These are phyloP conservation scores for Propithecus deckenii DNA, from an alignment of 2,797 vertebrate species.

Conservation along the genomic window DNA sequence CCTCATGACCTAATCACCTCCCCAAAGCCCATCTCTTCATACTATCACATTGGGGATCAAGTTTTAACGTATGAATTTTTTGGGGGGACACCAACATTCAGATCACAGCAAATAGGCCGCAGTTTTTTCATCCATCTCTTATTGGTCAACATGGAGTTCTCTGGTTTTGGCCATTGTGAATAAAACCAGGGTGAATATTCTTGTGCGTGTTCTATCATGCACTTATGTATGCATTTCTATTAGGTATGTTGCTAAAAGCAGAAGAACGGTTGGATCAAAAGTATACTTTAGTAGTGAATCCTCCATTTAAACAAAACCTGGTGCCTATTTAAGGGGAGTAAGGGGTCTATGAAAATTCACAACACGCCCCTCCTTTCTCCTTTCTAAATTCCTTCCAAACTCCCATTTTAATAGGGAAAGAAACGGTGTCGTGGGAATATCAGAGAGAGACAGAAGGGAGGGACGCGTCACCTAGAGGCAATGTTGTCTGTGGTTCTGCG, in stretches of 20 bases:
- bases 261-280: neutral
- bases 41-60: neutral
- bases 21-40: neutral
- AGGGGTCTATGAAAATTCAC: neutral
- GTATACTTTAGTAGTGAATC: neutral
- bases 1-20: neutral
- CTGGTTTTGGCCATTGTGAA: neutral
- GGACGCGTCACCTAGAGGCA: neutral
- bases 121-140: neutral
- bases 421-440: neutral
- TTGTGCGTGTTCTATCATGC: neutral
- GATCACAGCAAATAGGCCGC: neutral
- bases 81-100: neutral
- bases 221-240: neutral
- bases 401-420: neutral
- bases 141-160: neutral
- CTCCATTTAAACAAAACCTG: neutral
- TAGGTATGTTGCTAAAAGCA: neutral
- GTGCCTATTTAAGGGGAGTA: neutral
- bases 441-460: neutral
- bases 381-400: neutral
- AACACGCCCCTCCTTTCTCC: neutral
- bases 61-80: neutral
- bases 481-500: neutral
- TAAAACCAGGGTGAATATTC: neutral